Percentiles rank a stretch among this genome's conserved stretches.
These are phyloP conservation scores for Ceratosolen fusciceps DNA, from an alignment of 1,140 invertebrate genomes.

Conservation along the genomic window DNA sequence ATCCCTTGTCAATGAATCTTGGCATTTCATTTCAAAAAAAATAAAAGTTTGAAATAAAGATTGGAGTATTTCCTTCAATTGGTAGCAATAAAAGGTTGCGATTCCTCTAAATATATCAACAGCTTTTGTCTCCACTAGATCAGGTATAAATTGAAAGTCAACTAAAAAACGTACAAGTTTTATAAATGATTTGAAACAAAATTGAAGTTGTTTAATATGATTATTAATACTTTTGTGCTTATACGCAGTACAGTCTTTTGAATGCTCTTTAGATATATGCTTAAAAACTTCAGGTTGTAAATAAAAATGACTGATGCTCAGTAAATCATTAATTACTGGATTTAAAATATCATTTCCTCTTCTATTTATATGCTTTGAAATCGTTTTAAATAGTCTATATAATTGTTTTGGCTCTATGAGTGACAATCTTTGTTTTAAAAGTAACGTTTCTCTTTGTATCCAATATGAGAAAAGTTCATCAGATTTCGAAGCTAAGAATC, in stretches of 20 bases:
- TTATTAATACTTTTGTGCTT: slow-evolving; percentile 58
- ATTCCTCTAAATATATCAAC: slow-evolving; percentile 71
- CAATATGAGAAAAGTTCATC: slow-evolving; percentile 60
- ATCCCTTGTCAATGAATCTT: slow-evolving; percentile 45
- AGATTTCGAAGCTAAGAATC: slow-evolving; percentile 60
- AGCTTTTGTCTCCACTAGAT: slow-evolving; percentile 70
- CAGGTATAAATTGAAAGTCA: slow-evolving; percentile 71
- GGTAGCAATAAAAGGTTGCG: slow-evolving; percentile 71
- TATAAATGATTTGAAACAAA: slow-evolving; percentile 51
- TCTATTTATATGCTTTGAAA: slow-evolving; percentile 54
- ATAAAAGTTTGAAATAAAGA: slow-evolving; percentile 72
- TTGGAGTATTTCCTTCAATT: slow-evolving; percentile 72
- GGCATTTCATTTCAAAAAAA: slow-evolving; percentile 61
- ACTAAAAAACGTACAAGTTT: slow-evolving; percentile 63
- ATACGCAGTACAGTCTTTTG: slow-evolving; percentile 54
- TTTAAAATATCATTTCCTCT: slow-evolving; percentile 43
- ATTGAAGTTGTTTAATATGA: slow-evolving; percentile 55
- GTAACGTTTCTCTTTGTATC: slow-evolving; percentile 59
- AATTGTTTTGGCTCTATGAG: slow-evolving; percentile 59
- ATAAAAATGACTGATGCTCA: slow-evolving; percentile 57
- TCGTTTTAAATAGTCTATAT: slow-evolving; percentile 61
- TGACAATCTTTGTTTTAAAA: slow-evolving; percentile 62
- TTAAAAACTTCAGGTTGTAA: slow-evolving; percentile 55
- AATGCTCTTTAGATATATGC: slow-evolving; percentile 59
- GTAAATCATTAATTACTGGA: slow-evolving; percentile 53